Conservation (phyloP, 2,113 vertebrate species). For the Thamnaconus septentrionalis region DNA sequence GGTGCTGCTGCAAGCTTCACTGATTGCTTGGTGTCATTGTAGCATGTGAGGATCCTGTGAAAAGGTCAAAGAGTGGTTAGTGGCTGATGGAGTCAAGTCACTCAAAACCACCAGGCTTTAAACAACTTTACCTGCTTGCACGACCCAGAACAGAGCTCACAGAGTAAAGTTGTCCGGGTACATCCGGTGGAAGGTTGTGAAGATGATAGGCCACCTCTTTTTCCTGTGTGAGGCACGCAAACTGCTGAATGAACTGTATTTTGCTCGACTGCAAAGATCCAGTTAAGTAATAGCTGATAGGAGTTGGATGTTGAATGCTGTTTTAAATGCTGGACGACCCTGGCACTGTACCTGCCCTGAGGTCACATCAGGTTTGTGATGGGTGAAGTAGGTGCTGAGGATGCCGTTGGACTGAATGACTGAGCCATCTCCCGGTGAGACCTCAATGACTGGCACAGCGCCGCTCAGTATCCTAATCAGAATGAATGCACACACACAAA, state of each 20-base stretch:
- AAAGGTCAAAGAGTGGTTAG: not conserved
- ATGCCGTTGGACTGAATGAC: slow-evolving; percentile 84
- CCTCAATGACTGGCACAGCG: slow-evolving; percentile 74
- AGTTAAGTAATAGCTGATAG: not conserved
- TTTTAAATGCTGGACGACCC: not conserved
- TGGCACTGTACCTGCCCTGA: slow-evolving; percentile 40
- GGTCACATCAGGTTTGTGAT: slow-evolving; percentile 57
- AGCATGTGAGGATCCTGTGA: slow-evolving; percentile 69
- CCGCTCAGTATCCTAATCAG: slow-evolving; percentile 74
- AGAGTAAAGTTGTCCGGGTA: slow-evolving; percentile 67
- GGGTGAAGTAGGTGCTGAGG: slow-evolving; percentile 83
- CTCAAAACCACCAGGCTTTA: not conserved
- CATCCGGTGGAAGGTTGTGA: slow-evolving; percentile 73
- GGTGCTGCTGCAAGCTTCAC: slow-evolving; percentile 33
- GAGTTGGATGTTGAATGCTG: not conserved
- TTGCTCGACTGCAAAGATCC: not conserved
- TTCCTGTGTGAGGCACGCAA: slow-evolving; percentile 26
- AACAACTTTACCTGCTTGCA: slow-evolving; percentile 67
- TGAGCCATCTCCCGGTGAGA: slow-evolving; percentile 88
- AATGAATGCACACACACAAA: not conserved
- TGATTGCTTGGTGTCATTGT: slow-evolving; percentile 56
- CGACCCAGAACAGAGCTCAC: slow-evolving; percentile 58
- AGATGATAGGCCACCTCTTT: slow-evolving; percentile 70
- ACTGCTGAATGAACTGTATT: not conserved
- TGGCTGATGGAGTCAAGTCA: not conserved